These are phyloP conservation scores for Megathymus violae DNA, from an alignment of 1,140 invertebrate genomes.

Conservation along the genomic window DNA sequence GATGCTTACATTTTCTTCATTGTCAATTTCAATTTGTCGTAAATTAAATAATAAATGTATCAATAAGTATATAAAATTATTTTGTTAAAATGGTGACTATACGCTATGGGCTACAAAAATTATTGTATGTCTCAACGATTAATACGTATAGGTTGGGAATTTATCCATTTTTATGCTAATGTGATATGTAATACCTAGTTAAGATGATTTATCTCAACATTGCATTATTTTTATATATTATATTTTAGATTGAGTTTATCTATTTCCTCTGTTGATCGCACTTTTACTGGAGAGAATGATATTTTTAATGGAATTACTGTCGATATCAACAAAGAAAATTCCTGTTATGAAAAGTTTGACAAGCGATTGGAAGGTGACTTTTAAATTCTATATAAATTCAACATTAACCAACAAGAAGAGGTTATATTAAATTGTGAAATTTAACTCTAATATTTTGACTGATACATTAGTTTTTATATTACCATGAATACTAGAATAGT, in stretches of 20 bases:
- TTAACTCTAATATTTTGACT: no score
- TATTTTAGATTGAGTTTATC: constrained; percentile 7
- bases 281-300: constrained; percentile 83
- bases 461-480: no score
- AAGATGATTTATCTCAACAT: no score
- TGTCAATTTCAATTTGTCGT: no score
- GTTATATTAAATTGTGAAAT: no score
- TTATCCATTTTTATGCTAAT: not conserved
- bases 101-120: not conserved
- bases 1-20: no score
- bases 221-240: not conserved
- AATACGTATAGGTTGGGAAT: not conserved
- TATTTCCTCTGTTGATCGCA: constrained; percentile 20
- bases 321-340: constrained; percentile 82
- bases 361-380: constrained; percentile 84
- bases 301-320: constrained; percentile 86
- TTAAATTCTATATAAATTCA: no score
- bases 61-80: no score
- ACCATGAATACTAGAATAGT: no score
- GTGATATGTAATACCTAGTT: no score
- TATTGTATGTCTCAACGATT: not conserved
- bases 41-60: no score
- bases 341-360: constrained; percentile 71
- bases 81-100: not conserved
- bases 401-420: no score